A percentile compares a stretch with the other conserved stretches of the same genome.
Conservation (phyloP, 1,140 invertebrate genomes). For the Pogonognathellus flavescens region DNA sequence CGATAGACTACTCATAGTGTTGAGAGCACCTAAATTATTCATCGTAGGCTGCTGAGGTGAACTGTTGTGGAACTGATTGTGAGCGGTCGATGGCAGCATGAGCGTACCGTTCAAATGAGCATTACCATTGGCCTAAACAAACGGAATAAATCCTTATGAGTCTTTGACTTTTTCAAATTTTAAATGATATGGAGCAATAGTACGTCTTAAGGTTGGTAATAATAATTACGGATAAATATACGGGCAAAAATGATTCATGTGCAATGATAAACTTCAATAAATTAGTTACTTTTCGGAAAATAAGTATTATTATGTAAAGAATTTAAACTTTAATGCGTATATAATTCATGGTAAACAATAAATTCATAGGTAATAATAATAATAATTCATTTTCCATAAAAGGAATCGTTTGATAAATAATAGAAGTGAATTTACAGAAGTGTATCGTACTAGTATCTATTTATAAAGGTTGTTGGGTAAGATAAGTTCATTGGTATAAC, state of each 20-base stretch:
- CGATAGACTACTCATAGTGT: conserved; percentile 57
- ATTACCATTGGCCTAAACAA: conserved; percentile 57
- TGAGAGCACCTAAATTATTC: conserved; percentile 59
- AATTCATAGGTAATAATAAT: too few relatives aligned
- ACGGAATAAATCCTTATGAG: conserved; percentile 48
- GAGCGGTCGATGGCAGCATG: conserved; percentile 54
- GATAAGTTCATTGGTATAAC: conserved; percentile 23
- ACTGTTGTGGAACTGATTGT: conserved; percentile 47
- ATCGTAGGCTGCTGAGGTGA: conserved; percentile 55
- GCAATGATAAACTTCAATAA: conserved; percentile 44
- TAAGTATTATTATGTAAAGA: conserved; percentile 15
- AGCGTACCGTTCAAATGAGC: conserved; percentile 47
- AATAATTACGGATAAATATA: not conserved
- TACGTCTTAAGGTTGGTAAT: not conserved
- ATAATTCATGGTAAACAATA: conserved; percentile 9
- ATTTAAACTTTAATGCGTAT: conserved; percentile 41
- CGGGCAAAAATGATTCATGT: not conserved
- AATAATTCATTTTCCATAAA: conserved; percentile 13
- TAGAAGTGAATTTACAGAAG: conserved; percentile 39
- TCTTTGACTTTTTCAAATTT: conserved; percentile 19
- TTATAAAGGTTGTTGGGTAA: not conserved
- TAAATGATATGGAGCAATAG: conserved; percentile 6
- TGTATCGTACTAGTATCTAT: conserved; percentile 7
- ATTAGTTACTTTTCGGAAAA: conserved; percentile 3
- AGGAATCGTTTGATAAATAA: conserved; percentile 4